Percentiles rank a stretch among this genome's conserved stretches.
These are phyloP conservation scores for Zoanthus sansibaricus DNA, from an alignment of 92 coral and sea anemone species.

Conservation along the genomic window DNA sequence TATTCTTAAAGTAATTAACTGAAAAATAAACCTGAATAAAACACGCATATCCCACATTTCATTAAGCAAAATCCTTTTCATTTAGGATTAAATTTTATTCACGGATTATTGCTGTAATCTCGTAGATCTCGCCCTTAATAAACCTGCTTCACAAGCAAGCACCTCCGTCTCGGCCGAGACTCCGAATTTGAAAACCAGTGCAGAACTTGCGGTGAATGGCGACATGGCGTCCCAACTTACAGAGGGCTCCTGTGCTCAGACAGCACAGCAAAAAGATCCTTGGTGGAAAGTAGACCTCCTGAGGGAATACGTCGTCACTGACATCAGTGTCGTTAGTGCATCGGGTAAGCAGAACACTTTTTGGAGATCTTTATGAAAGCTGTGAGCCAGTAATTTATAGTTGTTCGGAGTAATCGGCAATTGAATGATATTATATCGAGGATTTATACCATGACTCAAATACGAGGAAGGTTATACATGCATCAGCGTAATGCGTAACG, in stretches of 20 bases:
- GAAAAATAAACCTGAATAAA: no score
- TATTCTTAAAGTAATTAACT: no score
- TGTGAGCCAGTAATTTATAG: no score
- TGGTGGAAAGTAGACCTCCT: constrained; percentile 86
- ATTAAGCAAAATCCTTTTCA: neutral
- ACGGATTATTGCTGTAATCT: neutral
- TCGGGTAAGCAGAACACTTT: constrained; percentile 47
- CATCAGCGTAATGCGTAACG: no score
- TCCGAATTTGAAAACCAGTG: constrained; percentile 46
- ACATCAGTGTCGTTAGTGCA: constrained; percentile 80
- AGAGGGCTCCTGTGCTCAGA: constrained; percentile 76
- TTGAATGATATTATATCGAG: no score
- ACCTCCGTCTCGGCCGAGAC: constrained; percentile 33
- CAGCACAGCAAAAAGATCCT: constrained; percentile 74
- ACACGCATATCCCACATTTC: neutral
- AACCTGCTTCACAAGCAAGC: constrained; percentile 82
- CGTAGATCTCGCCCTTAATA: constrained; percentile 72
- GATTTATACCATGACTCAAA: no score
- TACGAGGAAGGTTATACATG: neutral
- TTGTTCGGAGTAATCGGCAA: no score
- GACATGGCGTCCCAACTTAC: constrained; percentile 68
- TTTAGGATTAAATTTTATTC: neutral
- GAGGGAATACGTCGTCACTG: constrained; percentile 77
- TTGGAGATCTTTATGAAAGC: no score
- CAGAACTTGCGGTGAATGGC: constrained; percentile 81